Base-by-base conservation (phyloP, 1,140 invertebrate species). In the Panagrolaimus sp. region DNA sequence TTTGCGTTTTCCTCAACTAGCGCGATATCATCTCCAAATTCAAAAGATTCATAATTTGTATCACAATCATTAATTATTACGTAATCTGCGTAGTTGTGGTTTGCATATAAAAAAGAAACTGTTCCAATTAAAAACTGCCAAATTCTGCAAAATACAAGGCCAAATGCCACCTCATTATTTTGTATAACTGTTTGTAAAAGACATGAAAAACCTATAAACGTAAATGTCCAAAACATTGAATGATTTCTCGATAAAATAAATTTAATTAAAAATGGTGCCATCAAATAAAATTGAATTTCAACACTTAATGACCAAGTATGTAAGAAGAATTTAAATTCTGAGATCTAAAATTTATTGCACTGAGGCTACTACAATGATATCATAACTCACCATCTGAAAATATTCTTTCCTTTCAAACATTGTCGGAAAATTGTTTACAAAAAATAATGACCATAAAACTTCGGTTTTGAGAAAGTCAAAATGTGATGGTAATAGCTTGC, bases 221-320 rank as follows among this genome's bases (percentile, higher is more conserved):
- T 57, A 57, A n/a, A n/a, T n/a, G 51, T 20, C 20, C 8, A 57
- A 27, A 57, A 11, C n/a, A 57, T 20, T 0, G 51, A 27, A 11
- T 20, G 3, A 3, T 3, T 11, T 11, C n/a, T 57, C 5, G 51
- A 57, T 57, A 25, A 27, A 23, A 57, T 57, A 13, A 20, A 20
- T 20, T 57, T 25, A 57, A 57, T 20, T 9, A 57, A 11, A 27
- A 57, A 57, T 16, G 51, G 51, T 27, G 51, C 51, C 9, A 57
- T 20, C n/a, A 57, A 20, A 27, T 57, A 57, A 20, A 57, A 57
- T 20, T 57, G 51, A 23, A 57, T 57, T 57, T 57, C 51, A 27
- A 11, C 14, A 11, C 51, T 27, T 9, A 57, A 27, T 20, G 51
- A 57, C 51, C 51, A 57, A 27, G 51, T 27, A 13, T 57, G 51